Evolutionary conservation across 2,797 vertebrate species (phyloP).

Genomic region (Graptemys geographica): DNA sequence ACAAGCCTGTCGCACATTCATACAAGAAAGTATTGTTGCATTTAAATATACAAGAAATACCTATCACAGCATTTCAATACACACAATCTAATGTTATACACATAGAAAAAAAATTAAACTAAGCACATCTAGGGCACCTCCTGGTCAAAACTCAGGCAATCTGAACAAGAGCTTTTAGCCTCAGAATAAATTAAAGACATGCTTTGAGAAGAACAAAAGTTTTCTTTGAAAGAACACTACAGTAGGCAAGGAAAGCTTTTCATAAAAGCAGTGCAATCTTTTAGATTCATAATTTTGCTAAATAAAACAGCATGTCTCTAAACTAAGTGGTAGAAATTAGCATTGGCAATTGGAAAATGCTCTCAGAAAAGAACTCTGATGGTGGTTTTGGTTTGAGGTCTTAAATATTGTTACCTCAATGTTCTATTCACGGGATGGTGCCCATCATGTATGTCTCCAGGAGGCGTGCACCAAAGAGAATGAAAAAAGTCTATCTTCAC

Average conservation of each 20-base stretch:
- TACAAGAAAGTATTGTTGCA: constrained; percentile 83
- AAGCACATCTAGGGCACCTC: constrained; percentile 80
- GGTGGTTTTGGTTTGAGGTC: constrained; percentile 59
- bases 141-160: constrained; percentile 81
- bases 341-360: constrained; percentile 66
- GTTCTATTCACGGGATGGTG: constrained; percentile 20
- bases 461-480: constrained; percentile 66
- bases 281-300: constrained; percentile 72
- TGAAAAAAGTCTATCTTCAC: constrained; percentile 60
- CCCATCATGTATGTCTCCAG: constrained; percentile 45
- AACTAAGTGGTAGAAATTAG: constrained; percentile 78
- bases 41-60: constrained; percentile 85
- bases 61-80: constrained; percentile 83
- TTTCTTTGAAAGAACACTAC: constrained; percentile 69
- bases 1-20: constrained; percentile 86
- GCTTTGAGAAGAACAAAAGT: constrained; percentile 78
- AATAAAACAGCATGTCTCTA: constrained; percentile 73
- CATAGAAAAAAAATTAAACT: constrained; percentile 78
- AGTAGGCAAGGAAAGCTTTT: constrained; percentile 77
- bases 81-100: constrained; percentile 81
- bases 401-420: constrained; percentile 44
- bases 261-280: constrained; percentile 80
- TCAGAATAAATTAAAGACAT: constrained; percentile 79
- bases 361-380: constrained; percentile 52
- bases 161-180: constrained; percentile 80